Percentiles rank a stretch among this genome's conserved stretches.
phyloP scores from a whole-genome alignment of 2,113 vertebrate genomes.

The Ochotona princeps region DNA sequence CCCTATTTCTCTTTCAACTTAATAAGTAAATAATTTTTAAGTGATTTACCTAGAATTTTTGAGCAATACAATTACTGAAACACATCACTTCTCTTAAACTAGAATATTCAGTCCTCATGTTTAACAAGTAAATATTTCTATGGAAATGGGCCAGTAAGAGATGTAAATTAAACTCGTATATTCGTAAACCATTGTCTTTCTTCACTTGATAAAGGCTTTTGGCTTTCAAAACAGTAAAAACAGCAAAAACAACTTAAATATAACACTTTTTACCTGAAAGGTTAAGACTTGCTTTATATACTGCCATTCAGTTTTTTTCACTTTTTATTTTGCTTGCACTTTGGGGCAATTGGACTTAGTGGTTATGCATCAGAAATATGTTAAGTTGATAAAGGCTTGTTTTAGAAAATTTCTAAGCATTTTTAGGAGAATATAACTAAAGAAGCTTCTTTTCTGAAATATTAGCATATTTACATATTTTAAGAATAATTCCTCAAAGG shows the following conservation, averaged over 20 bases:
- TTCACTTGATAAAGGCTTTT: background rate
- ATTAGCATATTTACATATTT: conserved; percentile 12
- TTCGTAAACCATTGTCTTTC: background rate
- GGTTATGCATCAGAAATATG: conserved; percentile 3
- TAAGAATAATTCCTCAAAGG: background rate
- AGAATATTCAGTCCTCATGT: background rate
- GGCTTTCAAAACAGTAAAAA: background rate
- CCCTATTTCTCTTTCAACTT: too few species aligned
- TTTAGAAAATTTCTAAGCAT: background rate
- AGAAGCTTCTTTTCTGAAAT: background rate
- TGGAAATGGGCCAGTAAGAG: background rate
- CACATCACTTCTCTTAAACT: background rate
- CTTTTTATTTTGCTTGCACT: background rate
- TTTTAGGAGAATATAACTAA: conserved; percentile 6
- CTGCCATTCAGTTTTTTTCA: background rate
- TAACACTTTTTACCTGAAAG: background rate
- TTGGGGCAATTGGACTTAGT: background rate
- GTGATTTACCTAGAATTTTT: background rate
- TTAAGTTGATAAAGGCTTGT: background rate
- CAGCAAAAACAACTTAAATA: background rate
- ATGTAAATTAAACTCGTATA: background rate
- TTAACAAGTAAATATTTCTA: background rate
- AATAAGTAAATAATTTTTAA: too few species aligned
- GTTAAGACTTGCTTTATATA: background rate
- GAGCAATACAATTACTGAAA: background rate